phyloP scores from a whole-genome alignment of 2,888 invertebrate genomes.

The Petrolisthes manimaculis region DNA sequence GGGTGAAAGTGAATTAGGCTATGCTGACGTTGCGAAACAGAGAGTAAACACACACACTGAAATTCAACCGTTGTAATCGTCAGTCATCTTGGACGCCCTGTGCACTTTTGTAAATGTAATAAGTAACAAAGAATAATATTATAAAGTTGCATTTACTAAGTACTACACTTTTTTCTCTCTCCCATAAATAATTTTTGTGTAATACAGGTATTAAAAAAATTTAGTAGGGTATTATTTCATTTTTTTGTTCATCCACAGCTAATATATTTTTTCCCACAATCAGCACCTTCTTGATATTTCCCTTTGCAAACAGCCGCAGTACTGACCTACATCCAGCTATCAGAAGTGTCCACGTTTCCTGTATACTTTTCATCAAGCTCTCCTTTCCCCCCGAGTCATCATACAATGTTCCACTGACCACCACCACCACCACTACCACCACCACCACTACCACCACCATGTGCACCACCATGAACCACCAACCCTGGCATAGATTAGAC shows the following conservation, averaged over 20 bases:
- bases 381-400: neutral
- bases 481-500: neutral
- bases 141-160: too few relatives aligned
- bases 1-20: slow-evolving; percentile 37
- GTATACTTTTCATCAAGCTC: neutral
- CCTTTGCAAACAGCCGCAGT: neutral
- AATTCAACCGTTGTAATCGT: slow-evolving; percentile 21
- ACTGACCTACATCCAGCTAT: neutral
- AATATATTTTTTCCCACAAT: too few relatives aligned
- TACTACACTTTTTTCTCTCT: too few relatives aligned
- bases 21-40: slow-evolving; percentile 30
- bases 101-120: too few relatives aligned
- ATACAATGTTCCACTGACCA: too few relatives aligned
- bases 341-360: neutral
- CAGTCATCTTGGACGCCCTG: neutral
- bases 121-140: too few relatives aligned
- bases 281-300: too few relatives aligned
- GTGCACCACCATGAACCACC: slow-evolving; percentile 1
- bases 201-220: too few relatives aligned
- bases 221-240: too few relatives aligned
- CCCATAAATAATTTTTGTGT: too few relatives aligned
- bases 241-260: too few relatives aligned
- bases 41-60: slow-evolving; percentile 31
- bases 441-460: neutral
- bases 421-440: slow-evolving; percentile 15